These are phyloP conservation scores for Arctocebus calabarensis DNA, from an alignment of 2,797 vertebrate species.

Conservation along the genomic window DNA sequence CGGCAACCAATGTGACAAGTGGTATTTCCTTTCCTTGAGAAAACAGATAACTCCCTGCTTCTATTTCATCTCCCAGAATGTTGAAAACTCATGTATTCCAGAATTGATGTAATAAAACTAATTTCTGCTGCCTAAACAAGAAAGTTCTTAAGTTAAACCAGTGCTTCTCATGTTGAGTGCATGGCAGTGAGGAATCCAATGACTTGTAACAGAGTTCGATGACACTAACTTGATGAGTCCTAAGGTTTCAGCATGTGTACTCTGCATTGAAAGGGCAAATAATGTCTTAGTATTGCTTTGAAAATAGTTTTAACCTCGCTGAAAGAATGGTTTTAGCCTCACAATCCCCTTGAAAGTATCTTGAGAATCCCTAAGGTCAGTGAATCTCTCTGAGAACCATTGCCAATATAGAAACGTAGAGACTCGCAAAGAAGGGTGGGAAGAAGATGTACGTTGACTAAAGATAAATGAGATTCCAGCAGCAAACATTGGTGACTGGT, in stretches of 20 bases:
- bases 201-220: background rate
- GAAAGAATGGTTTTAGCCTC: background rate
- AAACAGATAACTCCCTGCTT: background rate
- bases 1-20: background rate
- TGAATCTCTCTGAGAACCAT: background rate
- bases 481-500: constrained; percentile 46
- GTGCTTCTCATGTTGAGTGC: no score
- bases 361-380: background rate
- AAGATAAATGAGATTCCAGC: constrained; percentile 56
- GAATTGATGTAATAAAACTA: background rate
- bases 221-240: no score
- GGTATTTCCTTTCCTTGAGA: background rate
- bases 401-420: background rate
- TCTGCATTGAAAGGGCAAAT: background rate
- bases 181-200: background rate
- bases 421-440: background rate
- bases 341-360: background rate
- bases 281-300: background rate
- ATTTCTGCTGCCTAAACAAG: background rate
- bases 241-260: background rate
- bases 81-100: background rate
- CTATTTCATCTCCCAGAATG: background rate
- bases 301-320: background rate
- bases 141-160: background rate
- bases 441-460: constrained; percentile 17